Conservation (phyloP, 2,113 vertebrate species). For the Psittacula cyanocephala region DNA sequence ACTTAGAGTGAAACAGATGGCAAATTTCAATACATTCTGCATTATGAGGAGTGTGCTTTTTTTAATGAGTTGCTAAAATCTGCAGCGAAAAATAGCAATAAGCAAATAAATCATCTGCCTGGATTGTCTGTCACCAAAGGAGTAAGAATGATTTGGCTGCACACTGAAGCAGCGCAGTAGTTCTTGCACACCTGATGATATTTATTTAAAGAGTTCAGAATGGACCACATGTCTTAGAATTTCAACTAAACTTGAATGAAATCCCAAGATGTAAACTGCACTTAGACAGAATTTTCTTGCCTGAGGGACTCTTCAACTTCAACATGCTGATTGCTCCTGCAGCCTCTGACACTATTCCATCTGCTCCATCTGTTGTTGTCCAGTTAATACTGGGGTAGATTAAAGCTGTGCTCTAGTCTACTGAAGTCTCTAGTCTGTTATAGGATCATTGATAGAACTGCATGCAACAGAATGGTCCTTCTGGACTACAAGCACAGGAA, state of each 20-base stretch:
- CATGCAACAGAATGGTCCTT: neutral
- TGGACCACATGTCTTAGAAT: neutral
- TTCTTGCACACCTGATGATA: neutral
- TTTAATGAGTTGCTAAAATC: conserved; percentile 37
- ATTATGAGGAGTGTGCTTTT: conserved; percentile 20
- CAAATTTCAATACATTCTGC: conserved; percentile 36
- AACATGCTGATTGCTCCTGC: neutral
- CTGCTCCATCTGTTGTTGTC: conserved; percentile 56
- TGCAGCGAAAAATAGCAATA: conserved; percentile 4
- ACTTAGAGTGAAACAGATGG: conserved; percentile 56
- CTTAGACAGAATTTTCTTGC: conserved; percentile 18
- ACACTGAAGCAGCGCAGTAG: neutral
- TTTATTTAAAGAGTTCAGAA: neutral
- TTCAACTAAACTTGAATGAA: conserved; percentile 43
- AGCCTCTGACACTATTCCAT: conserved; percentile 45
- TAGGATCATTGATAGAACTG: neutral
- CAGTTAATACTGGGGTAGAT: conserved; percentile 30
- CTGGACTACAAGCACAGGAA: neutral
- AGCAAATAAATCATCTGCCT: conserved; percentile 5
- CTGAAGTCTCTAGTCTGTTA: neutral
- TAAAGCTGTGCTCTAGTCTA: neutral
- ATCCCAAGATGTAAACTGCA: neutral
- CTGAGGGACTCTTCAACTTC: conserved; percentile 6
- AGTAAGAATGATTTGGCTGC: neutral
- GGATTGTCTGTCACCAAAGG: conserved; percentile 5